Conservation (phyloP, 2,888 invertebrate species). For the Lasioglossum oenotherae region DNA sequence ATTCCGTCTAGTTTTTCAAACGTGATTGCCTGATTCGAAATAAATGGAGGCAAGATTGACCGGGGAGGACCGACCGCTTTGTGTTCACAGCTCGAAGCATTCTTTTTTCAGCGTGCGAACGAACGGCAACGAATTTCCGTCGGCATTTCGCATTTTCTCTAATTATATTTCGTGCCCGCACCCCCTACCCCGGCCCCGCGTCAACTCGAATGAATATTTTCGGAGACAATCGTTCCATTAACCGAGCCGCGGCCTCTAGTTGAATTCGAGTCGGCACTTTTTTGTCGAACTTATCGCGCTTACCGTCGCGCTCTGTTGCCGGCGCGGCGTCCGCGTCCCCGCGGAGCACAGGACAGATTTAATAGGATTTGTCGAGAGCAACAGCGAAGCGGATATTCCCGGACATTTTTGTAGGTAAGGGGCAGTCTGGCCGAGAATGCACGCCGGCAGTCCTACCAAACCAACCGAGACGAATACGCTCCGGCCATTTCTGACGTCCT, state of each 20-base stretch:
- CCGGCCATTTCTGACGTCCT: constrained; percentile 19
- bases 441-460: constrained; percentile 10
- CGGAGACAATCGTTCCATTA: constrained; percentile 61
- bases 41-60: constrained; percentile 20
- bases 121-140: not conserved
- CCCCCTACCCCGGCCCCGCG: constrained; percentile 7
- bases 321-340: constrained; percentile 5
- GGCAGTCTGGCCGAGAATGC: constrained; percentile 23
- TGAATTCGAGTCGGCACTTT: constrained; percentile 52
- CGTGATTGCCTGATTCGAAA: not conserved
- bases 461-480: constrained; percentile 36
- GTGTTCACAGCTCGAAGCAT: not conserved
- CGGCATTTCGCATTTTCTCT: constrained; percentile 30
- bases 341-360: constrained; percentile 60
- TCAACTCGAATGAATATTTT: constrained; percentile 59
- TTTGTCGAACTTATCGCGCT: constrained; percentile 58
- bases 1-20: not conserved
- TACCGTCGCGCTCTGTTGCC: constrained; percentile 41
- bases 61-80: not conserved
- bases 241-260: constrained; percentile 44
- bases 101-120: not conserved
- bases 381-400: constrained; percentile 55
- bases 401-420: constrained; percentile 59
- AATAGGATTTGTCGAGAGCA: constrained; percentile 68
- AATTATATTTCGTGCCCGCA: constrained; percentile 42